Evolutionary conservation across 1,140 invertebrate genomes (phyloP).

Genomic region (Cyclina sinensis): DNA sequence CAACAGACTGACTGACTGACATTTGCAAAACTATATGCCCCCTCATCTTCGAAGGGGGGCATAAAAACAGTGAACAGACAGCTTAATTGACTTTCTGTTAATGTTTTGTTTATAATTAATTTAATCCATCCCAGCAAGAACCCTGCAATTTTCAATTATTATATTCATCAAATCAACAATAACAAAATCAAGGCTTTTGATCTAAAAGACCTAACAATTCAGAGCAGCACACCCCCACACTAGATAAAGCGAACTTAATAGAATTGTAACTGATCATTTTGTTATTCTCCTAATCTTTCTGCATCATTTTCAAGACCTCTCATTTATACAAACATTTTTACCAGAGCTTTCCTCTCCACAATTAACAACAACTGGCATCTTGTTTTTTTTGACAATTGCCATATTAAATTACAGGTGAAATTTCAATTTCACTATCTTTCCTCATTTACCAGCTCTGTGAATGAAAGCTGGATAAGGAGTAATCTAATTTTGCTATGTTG

Average conservation of each 20-base stretch:
- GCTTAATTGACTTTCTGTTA: too few species aligned
- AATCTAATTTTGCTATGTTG: not conserved
- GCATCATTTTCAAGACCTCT: not conserved
- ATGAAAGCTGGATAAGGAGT: not conserved
- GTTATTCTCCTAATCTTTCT: not conserved
- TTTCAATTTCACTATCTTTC: not conserved
- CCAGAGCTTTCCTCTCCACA: not conserved
- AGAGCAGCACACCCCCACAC: not conserved
- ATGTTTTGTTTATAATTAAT: too few species aligned
- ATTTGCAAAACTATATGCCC: too few species aligned
- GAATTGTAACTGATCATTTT: not conserved
- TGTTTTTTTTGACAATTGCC: not conserved
- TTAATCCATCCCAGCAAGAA: too few species aligned
- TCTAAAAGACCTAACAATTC: not conserved
- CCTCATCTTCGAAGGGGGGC: too few species aligned
- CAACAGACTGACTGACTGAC: too few species aligned
- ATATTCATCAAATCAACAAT: too few species aligned
- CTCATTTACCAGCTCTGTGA: not conserved
- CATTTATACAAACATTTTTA: not conserved
- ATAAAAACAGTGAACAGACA: too few species aligned
- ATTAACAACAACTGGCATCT: not conserved
- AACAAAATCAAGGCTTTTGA: too few species aligned
- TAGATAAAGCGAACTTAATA: not conserved
- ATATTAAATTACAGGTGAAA: not conserved
- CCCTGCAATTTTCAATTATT: too few species aligned